These are phyloP conservation scores for Patella pellucida DNA, from an alignment of 2,888 invertebrate species.

Conservation along the genomic window DNA sequence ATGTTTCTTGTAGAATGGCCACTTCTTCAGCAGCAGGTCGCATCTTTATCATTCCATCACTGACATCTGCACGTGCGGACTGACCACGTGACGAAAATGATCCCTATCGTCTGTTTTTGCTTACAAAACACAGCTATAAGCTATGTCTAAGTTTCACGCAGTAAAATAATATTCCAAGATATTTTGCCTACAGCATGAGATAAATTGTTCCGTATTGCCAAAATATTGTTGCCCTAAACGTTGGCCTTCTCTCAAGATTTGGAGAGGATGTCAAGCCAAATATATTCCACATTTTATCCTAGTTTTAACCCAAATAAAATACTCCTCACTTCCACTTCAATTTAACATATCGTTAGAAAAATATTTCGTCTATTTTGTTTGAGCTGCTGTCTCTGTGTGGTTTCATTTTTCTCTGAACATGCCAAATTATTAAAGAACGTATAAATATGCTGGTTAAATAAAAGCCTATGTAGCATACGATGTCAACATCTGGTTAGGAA, in stretches of 20 bases:
- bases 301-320: too few species aligned
- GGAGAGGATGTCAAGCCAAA: too few species aligned
- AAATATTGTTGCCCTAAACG: neutral
- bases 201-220: neutral
- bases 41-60: neutral
- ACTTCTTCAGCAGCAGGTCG: neutral
- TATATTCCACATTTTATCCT: too few species aligned
- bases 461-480: too few species aligned
- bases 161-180: neutral
- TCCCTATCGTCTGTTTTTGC: neutral
- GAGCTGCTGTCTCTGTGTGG: neutral
- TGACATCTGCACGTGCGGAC: too few species aligned
- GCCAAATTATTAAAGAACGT: neutral
- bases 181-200: neutral
- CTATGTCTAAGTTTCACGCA: neutral
- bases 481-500: too few species aligned
- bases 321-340: neutral
- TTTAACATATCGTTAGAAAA: neutral
- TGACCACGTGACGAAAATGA: neutral
- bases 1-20: neutral
- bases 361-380: neutral
- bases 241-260: neutral
- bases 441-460: too few species aligned
- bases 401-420: neutral
- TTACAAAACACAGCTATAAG: conserved; percentile 4